A percentile compares a stretch with the other conserved stretches of the same genome.
Conservation (phyloP, 2,113 vertebrate species). For the Rhinichthys klamathensis region DNA sequence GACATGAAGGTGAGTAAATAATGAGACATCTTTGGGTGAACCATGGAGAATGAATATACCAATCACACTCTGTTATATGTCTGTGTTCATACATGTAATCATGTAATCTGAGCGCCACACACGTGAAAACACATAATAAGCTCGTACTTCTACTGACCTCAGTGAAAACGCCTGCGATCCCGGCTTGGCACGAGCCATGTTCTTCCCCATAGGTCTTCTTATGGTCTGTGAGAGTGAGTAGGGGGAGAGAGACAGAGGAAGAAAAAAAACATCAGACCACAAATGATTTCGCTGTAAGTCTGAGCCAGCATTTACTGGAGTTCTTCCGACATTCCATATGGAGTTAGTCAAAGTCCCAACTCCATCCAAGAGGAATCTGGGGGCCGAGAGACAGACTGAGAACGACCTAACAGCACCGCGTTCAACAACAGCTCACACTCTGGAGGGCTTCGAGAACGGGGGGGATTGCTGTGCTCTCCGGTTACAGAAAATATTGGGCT, state of each 20-base stretch:
- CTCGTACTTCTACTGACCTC: conserved; percentile 82
- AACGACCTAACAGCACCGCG: conserved; percentile 55
- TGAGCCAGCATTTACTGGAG: conserved; percentile 76
- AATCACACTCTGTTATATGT: not conserved
- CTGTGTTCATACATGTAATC: not conserved
- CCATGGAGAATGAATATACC: not conserved
- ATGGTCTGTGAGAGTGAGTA: conserved; percentile 83
- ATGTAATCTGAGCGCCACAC: not conserved
- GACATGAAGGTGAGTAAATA: not conserved
- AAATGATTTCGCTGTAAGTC: conserved; percentile 74
- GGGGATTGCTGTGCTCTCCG: conserved; percentile 56
- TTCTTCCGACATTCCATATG: conserved; percentile 79
- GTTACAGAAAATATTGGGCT: conserved; percentile 77
- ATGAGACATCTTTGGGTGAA: not conserved
- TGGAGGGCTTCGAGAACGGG: conserved; percentile 20
- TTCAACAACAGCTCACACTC: conserved; percentile 65
- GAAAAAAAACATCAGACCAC: conserved; percentile 67
- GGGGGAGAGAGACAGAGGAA: conserved; percentile 57
- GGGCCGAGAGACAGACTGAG: conserved; percentile 62
- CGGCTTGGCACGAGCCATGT: conserved; percentile 97
- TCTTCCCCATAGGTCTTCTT: conserved; percentile 99
- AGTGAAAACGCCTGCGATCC: conserved; percentile 91
- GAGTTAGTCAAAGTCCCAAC: conserved; percentile 74
- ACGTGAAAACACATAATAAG: conserved; percentile 47
- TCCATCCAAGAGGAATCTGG: conserved; percentile 70